Percentiles rank a stretch among this genome's conserved stretches.
Conservation (phyloP, 2,113 vertebrate species). For the Coturnix japonica region DNA sequence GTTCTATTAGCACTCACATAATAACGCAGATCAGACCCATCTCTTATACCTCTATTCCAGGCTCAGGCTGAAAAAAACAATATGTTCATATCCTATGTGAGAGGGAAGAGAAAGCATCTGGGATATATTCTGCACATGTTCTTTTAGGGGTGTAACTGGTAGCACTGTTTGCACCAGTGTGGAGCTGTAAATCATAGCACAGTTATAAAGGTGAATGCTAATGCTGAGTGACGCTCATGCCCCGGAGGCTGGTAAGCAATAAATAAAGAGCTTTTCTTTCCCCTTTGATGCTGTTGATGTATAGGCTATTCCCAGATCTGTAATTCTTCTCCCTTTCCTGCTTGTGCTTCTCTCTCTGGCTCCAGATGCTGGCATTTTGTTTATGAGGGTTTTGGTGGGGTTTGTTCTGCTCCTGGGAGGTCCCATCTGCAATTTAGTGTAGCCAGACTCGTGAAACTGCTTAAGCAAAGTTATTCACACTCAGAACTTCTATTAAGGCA, state of each 20-base stretch:
- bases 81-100: neutral
- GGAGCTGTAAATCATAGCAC: slow-evolving; percentile 48
- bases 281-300: slow-evolving; percentile 1
- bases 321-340: slow-evolving; percentile 18
- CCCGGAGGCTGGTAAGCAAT: slow-evolving; percentile 31
- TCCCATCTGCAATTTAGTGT: slow-evolving; percentile 44
- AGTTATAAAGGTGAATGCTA: slow-evolving; percentile 57
- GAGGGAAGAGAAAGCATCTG: neutral
- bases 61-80: neutral
- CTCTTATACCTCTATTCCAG: neutral
- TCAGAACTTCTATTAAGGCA: slow-evolving; percentile 31
- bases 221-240: slow-evolving; percentile 41
- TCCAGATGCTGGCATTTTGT: slow-evolving; percentile 72
- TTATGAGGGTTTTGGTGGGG: slow-evolving; percentile 61
- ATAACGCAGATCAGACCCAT: neutral
- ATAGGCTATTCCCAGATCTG: slow-evolving; percentile 19
- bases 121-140: neutral
- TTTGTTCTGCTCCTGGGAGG: slow-evolving; percentile 61
- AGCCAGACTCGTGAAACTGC: slow-evolving; percentile 33
- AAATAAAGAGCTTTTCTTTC: slow-evolving; percentile 55
- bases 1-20: neutral
- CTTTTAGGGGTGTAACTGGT: neutral
- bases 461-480: slow-evolving; percentile 47
- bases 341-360: slow-evolving; percentile 3
- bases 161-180: neutral